Conservation (phyloP, 2,113 vertebrate species). For the Callopanchax toddi region DNA sequence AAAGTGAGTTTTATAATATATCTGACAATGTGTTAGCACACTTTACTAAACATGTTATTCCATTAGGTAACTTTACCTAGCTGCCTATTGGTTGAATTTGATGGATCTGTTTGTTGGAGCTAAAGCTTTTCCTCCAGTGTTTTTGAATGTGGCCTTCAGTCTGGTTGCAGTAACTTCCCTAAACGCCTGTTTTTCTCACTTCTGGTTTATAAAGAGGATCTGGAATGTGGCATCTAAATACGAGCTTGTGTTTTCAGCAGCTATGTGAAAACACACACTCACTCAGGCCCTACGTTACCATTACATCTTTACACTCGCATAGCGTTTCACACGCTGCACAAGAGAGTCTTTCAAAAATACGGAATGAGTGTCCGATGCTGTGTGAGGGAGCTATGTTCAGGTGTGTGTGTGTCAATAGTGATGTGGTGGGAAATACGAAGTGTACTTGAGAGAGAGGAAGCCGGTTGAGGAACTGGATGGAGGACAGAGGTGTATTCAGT, state of each 20-base stretch:
- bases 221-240: constrained; percentile 62
- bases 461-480: constrained; percentile 32
- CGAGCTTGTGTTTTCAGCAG: constrained; percentile 58
- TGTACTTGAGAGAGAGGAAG: constrained; percentile 70
- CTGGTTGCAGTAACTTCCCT: neutral
- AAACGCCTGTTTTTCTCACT: constrained; percentile 7
- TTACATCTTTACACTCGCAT: constrained; percentile 58
- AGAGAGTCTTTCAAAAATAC: constrained; percentile 56
- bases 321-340: constrained; percentile 55
- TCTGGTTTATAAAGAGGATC: constrained; percentile 28
- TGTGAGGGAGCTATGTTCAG: constrained; percentile 13
- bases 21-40: too few species aligned
- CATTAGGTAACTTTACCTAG: too few species aligned
- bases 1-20: too few species aligned
- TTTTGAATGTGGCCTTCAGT: neutral
- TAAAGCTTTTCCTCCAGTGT: neutral
- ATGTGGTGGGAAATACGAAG: constrained; percentile 78
- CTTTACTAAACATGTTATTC: too few species aligned
- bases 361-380: constrained; percentile 13
- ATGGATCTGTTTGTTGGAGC: too few species aligned
- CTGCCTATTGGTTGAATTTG: too few species aligned
- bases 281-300: constrained; percentile 26
- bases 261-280: constrained; percentile 32
- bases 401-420: constrained; percentile 55
- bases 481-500: constrained; percentile 53